Conservation (phyloP, 2,797 vertebrate species). For the Falco rusticolus region DNA sequence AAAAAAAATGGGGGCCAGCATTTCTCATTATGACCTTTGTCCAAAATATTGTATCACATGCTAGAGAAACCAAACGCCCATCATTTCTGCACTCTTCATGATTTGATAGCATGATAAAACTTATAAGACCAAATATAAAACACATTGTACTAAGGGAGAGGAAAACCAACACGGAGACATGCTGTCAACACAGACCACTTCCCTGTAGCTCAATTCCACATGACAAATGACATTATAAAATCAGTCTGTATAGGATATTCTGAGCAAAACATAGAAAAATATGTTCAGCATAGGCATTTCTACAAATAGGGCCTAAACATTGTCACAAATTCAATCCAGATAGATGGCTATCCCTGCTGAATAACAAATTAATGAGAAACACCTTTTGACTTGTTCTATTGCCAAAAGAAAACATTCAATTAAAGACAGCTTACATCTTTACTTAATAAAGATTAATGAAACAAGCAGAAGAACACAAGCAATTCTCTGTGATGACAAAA, state of each 20-base stretch:
- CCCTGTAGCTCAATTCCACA: conserved; percentile 69
- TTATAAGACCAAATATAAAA: conserved; percentile 66
- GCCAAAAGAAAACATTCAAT: conserved; percentile 69
- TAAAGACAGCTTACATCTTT: conserved; percentile 68
- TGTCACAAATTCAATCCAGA: conserved; percentile 73
- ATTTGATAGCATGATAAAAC: conserved; percentile 60
- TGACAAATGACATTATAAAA: conserved; percentile 70
- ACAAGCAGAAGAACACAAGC: conserved; percentile 61
- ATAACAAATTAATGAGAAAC: conserved; percentile 76
- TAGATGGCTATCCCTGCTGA: conserved; percentile 55
- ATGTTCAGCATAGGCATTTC: conserved; percentile 51
- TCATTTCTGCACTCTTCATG: conserved; percentile 47
- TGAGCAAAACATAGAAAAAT: conserved; percentile 61
- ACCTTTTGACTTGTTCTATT: conserved; percentile 61
- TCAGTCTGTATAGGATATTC: conserved; percentile 55
- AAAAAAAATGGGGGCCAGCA: not conserved
- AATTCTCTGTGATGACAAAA: conserved; percentile 50
- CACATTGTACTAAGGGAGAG: conserved; percentile 56
- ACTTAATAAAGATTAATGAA: conserved; percentile 75
- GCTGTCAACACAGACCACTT: conserved; percentile 64
- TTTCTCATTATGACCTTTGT: not conserved
- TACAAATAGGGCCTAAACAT: conserved; percentile 61
- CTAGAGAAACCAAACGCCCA: conserved; percentile 16
- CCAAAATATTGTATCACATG: conserved; percentile 20
- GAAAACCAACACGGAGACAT: conserved; percentile 44